Evolutionary conservation across 2,888 invertebrate genomes (phyloP), one percentile per base, ranked within the genome.

Genomic region (Galerucella pusilla): DNA sequence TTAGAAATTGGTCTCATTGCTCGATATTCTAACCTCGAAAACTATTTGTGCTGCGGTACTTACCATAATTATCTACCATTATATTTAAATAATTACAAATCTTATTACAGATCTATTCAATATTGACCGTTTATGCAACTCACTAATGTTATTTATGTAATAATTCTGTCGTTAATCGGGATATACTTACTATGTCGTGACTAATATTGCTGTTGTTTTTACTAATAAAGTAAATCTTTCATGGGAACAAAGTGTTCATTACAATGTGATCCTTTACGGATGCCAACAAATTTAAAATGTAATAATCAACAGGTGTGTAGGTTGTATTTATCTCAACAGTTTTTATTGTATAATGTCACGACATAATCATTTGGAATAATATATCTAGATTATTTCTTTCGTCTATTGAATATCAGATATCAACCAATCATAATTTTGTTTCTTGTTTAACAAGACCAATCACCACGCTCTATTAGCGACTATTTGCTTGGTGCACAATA

Each of bases 191-290:
- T 35, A 35, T 61, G 11, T 65, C 64, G 64, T 65, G 64, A 65
- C 64, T 65, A 46, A 16, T 20, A 16, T 65, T 65, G 1, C 46
- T 46, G 28, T 65, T 20, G 45, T 20, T 57, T 46, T 9, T 20
- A 45, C 7, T 20, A 45, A 65, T 65, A 12, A 45, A 20, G 46
- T 65, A 65, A 65, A 65, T 65, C 64, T 65, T 12, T 11, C 16
- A 65, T 63, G 7, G n/a, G n/a, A 11, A 63, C 12, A 35, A 25
- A 25, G 35, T 63, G 2, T 25, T 63, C 35, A 63, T 42, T 63
- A 28, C 25, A 63, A 63, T 35, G 28, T 35, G 14, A 63, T 45
- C 46, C 64, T 65, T 46, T 65, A 12, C 64, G 64, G 64, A 65
- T 65, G 16, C 11, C 20, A 12, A 20, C 45, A 12, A 46, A 46